These are phyloP conservation scores for Chloebia gouldiae DNA, from an alignment of 2,113 vertebrate species.

Conservation along the genomic window DNA sequence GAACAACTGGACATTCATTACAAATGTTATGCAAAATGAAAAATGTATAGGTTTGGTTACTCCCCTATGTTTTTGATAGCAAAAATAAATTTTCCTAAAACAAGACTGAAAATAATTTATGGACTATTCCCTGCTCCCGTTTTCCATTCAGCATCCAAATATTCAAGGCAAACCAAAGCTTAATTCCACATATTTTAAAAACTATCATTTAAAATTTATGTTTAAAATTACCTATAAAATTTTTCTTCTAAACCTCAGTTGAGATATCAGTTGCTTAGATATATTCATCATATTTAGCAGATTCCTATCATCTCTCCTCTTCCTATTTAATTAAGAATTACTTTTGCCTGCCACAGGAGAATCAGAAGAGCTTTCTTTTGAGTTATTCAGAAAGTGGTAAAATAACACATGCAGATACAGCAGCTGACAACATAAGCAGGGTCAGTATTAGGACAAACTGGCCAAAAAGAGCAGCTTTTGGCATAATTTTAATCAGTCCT, in stretches of 20 bases:
- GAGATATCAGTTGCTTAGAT: conserved; percentile 67
- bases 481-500: conserved; percentile 67
- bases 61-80: neutral
- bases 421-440: conserved; percentile 42
- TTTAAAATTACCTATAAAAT: conserved; percentile 45
- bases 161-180: conserved; percentile 64
- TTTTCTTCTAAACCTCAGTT: conserved; percentile 45
- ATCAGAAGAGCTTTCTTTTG: conserved; percentile 57
- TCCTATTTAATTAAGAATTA: conserved; percentile 71
- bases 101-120: conserved; percentile 7
- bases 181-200: conserved; percentile 61
- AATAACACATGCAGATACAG: conserved; percentile 15
- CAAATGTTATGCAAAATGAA: neutral
- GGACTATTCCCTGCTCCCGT: neutral
- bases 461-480: conserved; percentile 56
- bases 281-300: conserved; percentile 66
- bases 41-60: neutral
- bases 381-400: conserved; percentile 63
- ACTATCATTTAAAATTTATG: conserved; percentile 67
- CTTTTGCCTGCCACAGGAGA: conserved; percentile 62
- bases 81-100: conserved; percentile 21
- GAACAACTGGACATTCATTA: neutral
- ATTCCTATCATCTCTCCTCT: conserved; percentile 61
- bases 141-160: conserved; percentile 50
- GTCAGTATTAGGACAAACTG: conserved; percentile 49